Conservation (phyloP, 2,797 vertebrate genomes). For the Austrolebias charrua region DNA sequence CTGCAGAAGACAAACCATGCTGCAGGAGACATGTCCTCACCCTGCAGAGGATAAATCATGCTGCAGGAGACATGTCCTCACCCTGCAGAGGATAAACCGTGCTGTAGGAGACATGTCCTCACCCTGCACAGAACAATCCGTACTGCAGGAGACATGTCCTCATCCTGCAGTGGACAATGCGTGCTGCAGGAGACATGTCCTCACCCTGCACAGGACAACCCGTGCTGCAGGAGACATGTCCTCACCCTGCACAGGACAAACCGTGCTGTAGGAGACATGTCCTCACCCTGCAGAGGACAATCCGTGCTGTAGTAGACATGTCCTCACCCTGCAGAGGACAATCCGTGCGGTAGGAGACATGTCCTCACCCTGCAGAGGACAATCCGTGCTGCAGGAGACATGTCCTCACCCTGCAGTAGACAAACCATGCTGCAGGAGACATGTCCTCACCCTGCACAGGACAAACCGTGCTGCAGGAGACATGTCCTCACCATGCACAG, state of each 20-base stretch:
- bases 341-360: too few species aligned
- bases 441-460: too few species aligned
- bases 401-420: conserved; percentile 9
- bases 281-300: conserved; percentile 13
- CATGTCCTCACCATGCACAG: conserved; percentile 3
- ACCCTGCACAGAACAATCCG: conserved; percentile 11
- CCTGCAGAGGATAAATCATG: conserved; percentile 9
- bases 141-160: not conserved
- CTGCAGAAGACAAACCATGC: conserved; percentile 12
- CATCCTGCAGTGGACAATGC: conserved; percentile 10
- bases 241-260: conserved; percentile 13
- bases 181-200: too few species aligned
- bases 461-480: not conserved
- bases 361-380: conserved; percentile 12
- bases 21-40: not conserved
- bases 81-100: too few species aligned
- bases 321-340: too few species aligned
- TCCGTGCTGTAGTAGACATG: not conserved
- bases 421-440: not conserved
- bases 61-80: too few species aligned
- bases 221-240: not conserved
- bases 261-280: not conserved
- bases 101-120: not conserved
- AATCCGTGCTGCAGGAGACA: not conserved
- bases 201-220: not conserved